phyloP scores from a whole-genome alignment of 2,797 vertebrate genomes.

The Urocyon cinereoargenteus region DNA sequence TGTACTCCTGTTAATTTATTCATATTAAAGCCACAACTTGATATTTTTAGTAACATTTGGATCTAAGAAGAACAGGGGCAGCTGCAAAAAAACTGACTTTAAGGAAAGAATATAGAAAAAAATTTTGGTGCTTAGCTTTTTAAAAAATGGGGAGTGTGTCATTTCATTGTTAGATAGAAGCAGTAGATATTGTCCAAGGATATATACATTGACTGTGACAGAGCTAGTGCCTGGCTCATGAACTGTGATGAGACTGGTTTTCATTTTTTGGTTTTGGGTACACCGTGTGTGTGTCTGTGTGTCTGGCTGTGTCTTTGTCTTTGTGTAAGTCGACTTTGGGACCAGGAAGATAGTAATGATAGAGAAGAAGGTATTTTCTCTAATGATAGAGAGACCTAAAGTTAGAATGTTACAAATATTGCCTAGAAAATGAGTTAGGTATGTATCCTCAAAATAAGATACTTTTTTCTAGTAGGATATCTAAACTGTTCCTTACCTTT shows the following conservation, averaged over 20 bases:
- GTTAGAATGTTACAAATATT: constrained; percentile 5
- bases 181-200: neutral
- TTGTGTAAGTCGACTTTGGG: neutral
- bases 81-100: constrained; percentile 45
- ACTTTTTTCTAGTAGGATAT: neutral
- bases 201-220: neutral
- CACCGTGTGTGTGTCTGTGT: neutral
- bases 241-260: neutral
- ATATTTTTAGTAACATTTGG: neutral
- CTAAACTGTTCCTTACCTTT: neutral
- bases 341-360: neutral
- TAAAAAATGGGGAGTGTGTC: neutral
- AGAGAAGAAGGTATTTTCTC: neutral
- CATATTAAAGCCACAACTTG: neutral
- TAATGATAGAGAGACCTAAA: neutral
- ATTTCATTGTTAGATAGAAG: constrained; percentile 33
- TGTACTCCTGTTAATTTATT: neutral
- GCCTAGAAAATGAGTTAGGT: neutral
- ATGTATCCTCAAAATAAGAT: neutral
- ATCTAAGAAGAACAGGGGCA: neutral
- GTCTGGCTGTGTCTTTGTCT: neutral
- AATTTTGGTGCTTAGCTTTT: neutral
- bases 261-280: neutral
- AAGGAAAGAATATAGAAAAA: constrained; percentile 14
- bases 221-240: neutral